phyloP scores from a whole-genome alignment of 2,113 vertebrate species.

The Trematocara marginatum region DNA sequence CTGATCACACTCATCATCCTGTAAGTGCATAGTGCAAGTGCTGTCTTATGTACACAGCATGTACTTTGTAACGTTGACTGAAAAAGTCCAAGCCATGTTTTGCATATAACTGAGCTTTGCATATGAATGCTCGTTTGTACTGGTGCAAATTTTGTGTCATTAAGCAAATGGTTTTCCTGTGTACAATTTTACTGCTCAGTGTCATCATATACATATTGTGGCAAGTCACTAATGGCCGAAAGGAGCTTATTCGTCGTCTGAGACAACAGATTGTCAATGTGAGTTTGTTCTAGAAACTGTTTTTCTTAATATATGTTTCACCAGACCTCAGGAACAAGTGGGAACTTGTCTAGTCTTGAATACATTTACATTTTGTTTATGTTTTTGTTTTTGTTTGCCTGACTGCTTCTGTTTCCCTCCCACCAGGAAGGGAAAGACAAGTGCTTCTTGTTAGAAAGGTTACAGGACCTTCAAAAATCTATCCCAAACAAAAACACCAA shows the following conservation, averaged over 20 bases:
- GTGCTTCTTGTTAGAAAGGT: constrained; percentile 76
- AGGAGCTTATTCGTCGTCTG: constrained; percentile 72
- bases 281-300: constrained; percentile 56
- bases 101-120: background rate
- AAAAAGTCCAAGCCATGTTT: background rate
- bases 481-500: background rate
- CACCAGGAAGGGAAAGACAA: constrained; percentile 87
- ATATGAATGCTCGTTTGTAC: background rate
- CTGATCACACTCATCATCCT: constrained; percentile 74
- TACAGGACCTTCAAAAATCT: constrained; percentile 64
- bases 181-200: constrained; percentile 51
- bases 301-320: background rate
- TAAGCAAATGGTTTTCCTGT: background rate
- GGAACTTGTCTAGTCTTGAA: background rate
- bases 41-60: background rate
- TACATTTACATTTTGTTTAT: background rate
- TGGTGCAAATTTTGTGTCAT: background rate
- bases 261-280: constrained; percentile 84
- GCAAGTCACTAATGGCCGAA: constrained; percentile 84
- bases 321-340: rapidly evolving
- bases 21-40: constrained; percentile 70
- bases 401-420: background rate
- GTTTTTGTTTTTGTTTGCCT: background rate
- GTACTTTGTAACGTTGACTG: background rate
- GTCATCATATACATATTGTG: constrained; percentile 83